phyloP scores from a whole-genome alignment of 2,888 invertebrate species.

The Norana najaformis region DNA sequence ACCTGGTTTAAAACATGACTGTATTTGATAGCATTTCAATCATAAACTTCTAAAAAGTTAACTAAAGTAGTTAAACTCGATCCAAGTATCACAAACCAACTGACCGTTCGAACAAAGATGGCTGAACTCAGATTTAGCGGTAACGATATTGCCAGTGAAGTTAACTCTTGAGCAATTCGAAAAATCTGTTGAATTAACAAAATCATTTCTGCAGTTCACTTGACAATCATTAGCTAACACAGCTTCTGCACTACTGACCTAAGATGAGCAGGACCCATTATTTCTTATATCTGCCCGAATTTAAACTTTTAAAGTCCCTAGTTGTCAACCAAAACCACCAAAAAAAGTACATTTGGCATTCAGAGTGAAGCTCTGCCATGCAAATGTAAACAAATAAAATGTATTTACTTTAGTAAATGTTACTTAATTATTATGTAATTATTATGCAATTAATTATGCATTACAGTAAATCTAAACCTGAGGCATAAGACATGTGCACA shows the following conservation, averaged over 20 bases:
- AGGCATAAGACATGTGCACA: too few relatives aligned
- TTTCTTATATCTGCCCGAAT: too few relatives aligned
- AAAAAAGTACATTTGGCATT: not conserved
- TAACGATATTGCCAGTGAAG: conserved; percentile 51
- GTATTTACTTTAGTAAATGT: too few relatives aligned
- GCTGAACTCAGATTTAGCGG: conserved; percentile 52
- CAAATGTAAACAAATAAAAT: too few relatives aligned
- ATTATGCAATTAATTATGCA: too few relatives aligned
- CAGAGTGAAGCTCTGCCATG: not conserved
- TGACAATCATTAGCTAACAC: too few relatives aligned
- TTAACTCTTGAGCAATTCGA: conserved; percentile 53
- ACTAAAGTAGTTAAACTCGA: not conserved
- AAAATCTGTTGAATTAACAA: conserved; percentile 47
- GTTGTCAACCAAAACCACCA: not conserved
- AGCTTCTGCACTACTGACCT: too few relatives aligned
- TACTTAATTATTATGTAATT: too few relatives aligned
- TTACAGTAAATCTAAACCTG: too few relatives aligned
- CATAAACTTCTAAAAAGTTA: not conserved
- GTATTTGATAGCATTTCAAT: not conserved
- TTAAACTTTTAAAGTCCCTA: too few relatives aligned
- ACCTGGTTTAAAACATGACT: not conserved
- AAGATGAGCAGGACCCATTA: too few relatives aligned
- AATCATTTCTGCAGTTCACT: not conserved
- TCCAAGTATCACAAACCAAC: conserved; percentile 35
- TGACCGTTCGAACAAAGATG: conserved; percentile 53